Base-by-base conservation (phyloP, 2,888 invertebrate species). In the Coelogynopora nodosa region DNA sequence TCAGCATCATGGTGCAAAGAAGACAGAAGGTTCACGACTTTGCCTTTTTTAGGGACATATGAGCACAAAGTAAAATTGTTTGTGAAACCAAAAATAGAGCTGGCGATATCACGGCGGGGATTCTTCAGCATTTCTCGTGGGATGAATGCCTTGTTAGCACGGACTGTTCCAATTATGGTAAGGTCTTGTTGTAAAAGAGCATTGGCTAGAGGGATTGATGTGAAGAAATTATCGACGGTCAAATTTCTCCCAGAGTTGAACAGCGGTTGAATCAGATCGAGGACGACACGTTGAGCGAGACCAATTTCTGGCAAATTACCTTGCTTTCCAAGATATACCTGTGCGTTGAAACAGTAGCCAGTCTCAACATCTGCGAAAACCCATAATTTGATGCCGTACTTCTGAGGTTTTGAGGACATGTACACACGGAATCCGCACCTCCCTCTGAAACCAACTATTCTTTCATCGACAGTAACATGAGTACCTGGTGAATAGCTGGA, bases 161-260 rank as follows among this genome's bases (percentile, higher is more conserved):
- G 80, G 5, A 80, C 2, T 23, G 80, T 80, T 29, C 80, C 80
- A 2, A 80, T n/a, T 2, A 80, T 80, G 2, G 80, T 80, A 29
- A 80, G 80, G 2, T n/a, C 80, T 10, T 80, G 2, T 23, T n/a
- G 2, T n/a, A 80, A 80, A 80, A 80, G 80, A 10, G 80, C 2
- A 10, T 23, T 2, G n/a, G 80, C 80, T n/a, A 80, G n/a, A 80
- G 23, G 23, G 80, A 80, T 29, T 2, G 5, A 10, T 29, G 80
- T 27, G 29, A 80, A 80, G n/a, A 80, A 80, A n/a, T 80, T 80
- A n/a, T 80, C 80, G 23, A n/a, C 23, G 5, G 80, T 80, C 2
- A 80, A 5, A n/a, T 80, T 80, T 80, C 80, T 23, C 80, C 80
- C 80, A 80, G 80, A 80, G 26, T 80, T 80, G 80, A 10, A 80